Conservation (phyloP, 2,113 vertebrate species). For the human (Homo sapiens) region GRCh38 chr9:121944501-121945000, state of each 20-base stretch:
- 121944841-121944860: not conserved
- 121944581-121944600: constrained; percentile 12
- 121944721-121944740: not conserved
- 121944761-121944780: not conserved
- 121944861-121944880: not conserved
- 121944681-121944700: not conserved
- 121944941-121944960: not conserved
- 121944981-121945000: constrained; percentile 28
- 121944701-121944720: not conserved
- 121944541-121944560: not conserved
- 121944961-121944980: not conserved
- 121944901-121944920: not conserved
- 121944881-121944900: not conserved
- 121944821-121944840: not conserved
- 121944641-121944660: constrained; percentile 31
- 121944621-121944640: constrained; percentile 29
- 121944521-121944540: constrained; percentile 7
- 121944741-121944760: not conserved
- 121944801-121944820: not conserved
- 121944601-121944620: constrained; percentile 51
- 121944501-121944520: not conserved
- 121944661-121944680: not conserved
- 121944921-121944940: not conserved
- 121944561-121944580: not conserved
- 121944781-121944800: not conserved